phyloP scores from a whole-genome alignment of 30 jellyfish, hydroid and myxozoan genomes.

The Catostylus mosaicus region DNA sequence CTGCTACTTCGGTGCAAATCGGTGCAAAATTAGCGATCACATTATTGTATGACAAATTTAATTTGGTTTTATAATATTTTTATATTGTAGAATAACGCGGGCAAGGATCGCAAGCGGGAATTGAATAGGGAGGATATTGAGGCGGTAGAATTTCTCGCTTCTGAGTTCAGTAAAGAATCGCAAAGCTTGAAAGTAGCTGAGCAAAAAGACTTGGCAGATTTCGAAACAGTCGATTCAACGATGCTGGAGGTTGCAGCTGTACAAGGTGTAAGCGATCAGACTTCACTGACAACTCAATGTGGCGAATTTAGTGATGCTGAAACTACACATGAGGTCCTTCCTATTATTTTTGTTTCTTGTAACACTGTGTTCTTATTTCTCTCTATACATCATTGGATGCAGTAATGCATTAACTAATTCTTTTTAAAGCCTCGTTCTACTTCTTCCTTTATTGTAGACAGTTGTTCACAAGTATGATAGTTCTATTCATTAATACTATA shows the following conservation, averaged over 20 bases:
- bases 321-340: neutral
- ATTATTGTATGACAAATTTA: neutral
- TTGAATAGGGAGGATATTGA: constrained; percentile 62
- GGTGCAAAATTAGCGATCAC: neutral
- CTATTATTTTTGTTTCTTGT: too few species aligned
- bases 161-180: constrained; percentile 55
- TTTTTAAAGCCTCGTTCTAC: too few species aligned
- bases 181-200: constrained; percentile 16
- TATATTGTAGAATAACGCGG: neutral
- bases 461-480: too few species aligned
- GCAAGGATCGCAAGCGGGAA: constrained; percentile 3
- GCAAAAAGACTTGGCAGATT: constrained; percentile 11
- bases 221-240: constrained; percentile 50
- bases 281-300: neutral
- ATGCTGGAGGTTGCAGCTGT: constrained; percentile 54
- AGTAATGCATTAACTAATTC: too few species aligned
- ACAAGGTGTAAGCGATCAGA: constrained; percentile 36
- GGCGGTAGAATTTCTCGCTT: constrained; percentile 56
- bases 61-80: neutral
- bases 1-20: too few species aligned
- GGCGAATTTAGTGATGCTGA: neutral
- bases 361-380: too few species aligned
- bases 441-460: too few species aligned
- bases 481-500: too few species aligned
- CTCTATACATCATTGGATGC: too few species aligned